Conservation (phyloP, 2,113 vertebrate species). For the Taurulus bubalis region DNA sequence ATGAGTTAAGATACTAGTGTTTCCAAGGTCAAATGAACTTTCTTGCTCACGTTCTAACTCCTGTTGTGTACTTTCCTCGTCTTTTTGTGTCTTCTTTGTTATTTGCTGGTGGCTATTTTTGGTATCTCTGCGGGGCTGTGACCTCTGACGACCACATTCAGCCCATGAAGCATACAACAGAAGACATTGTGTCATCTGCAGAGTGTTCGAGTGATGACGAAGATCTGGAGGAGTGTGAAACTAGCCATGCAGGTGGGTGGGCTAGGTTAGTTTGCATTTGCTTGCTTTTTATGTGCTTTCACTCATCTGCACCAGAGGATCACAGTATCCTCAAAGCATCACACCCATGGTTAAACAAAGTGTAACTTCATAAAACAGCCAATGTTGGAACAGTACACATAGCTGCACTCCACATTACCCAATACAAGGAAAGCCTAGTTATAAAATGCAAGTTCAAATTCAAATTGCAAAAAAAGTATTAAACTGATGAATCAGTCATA, state of each 20-base stretch:
- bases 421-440: slow-evolving; percentile 4
- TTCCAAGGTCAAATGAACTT: slow-evolving; percentile 1
- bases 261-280: slow-evolving; percentile 98
- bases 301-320: slow-evolving; percentile 88
- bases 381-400: not conserved
- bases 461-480: slow-evolving; percentile 17
- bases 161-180: slow-evolving; percentile 83
- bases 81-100: slow-evolving; percentile 29
- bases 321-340: slow-evolving; percentile 87
- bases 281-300: slow-evolving; percentile 88
- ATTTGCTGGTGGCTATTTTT: slow-evolving; percentile 3
- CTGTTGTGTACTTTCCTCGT: slow-evolving; percentile 1
- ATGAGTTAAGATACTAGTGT: not conserved
- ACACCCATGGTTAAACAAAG: slow-evolving; percentile 89
- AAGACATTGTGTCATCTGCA: slow-evolving; percentile 95
- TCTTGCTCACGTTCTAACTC: not conserved
- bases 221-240: slow-evolving; percentile 98
- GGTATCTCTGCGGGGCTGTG: slow-evolving; percentile 16
- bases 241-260: slow-evolving; percentile 98
- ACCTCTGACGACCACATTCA: slow-evolving; percentile 26
- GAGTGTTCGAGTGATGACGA: slow-evolving; percentile 99
- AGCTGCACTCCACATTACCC: not conserved
- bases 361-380: slow-evolving; percentile 74
- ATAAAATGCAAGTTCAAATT: not conserved
- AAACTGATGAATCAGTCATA: too few relatives aligned